These are phyloP conservation scores for Punctoribates punctum DNA, from an alignment of 2,888 invertebrate genomes.

Conservation along the genomic window DNA sequence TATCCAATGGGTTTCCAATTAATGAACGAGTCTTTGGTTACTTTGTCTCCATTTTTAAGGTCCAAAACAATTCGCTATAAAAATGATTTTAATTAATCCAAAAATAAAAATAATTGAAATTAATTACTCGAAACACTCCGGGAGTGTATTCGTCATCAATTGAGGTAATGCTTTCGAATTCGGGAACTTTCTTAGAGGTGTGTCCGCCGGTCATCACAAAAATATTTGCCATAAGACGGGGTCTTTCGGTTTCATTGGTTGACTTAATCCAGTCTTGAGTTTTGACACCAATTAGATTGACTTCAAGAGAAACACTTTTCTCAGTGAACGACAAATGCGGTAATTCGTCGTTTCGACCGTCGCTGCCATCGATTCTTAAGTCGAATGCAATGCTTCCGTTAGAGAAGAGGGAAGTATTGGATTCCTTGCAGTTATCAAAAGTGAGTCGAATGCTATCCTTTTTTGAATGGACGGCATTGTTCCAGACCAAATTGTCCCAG, in stretches of 20 bases:
- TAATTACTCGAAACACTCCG: constrained; percentile 40
- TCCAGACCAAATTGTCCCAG: constrained; percentile 3
- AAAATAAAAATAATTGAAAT: not conserved
- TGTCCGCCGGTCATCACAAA: not conserved
- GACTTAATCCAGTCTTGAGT: not conserved
- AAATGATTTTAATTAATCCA: not conserved
- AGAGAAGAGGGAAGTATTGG: not conserved
- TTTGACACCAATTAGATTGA: not conserved
- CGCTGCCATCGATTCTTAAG: constrained; percentile 1
- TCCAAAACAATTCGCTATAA: constrained; percentile 23
- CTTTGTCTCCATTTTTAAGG: constrained; percentile 3
- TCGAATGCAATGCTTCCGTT: not conserved
- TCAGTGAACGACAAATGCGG: constrained; percentile 28
- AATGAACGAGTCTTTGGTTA: constrained; percentile 1
- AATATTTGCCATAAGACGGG: constrained; percentile 24
- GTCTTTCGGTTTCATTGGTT: not conserved
- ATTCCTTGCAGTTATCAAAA: too few relatives aligned
- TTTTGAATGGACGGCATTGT: not conserved
- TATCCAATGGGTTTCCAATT: constrained; percentile 41
- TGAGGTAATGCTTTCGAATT: not conserved
- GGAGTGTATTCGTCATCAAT: constrained; percentile 44
- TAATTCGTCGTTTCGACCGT: constrained; percentile 21
- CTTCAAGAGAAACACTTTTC: not conserved
- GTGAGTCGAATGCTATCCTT: too few relatives aligned
- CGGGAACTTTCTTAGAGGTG: not conserved